Evolutionary conservation across 2,888 invertebrate species (phyloP).

Genomic region (Metallyticus violacea): DNA sequence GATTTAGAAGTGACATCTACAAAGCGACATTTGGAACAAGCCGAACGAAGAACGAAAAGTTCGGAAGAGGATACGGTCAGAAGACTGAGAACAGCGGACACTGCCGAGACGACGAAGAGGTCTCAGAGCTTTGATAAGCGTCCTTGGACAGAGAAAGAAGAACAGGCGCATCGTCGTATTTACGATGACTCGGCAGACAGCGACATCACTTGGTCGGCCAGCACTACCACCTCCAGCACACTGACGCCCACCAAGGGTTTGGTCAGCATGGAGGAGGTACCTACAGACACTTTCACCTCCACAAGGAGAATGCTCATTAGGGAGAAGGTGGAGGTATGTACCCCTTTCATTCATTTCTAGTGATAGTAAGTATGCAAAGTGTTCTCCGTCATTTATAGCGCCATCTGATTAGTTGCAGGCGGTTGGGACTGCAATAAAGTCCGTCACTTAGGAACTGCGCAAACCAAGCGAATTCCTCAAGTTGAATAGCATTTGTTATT

Average conservation of each 20-base stretch:
- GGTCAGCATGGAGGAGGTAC: constrained; percentile 25
- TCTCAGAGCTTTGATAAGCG: constrained; percentile 26
- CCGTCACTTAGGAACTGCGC: too few species aligned
- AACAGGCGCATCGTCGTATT: neutral
- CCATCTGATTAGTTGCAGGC: too few species aligned
- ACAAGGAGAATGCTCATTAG: neutral
- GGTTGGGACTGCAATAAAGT: too few species aligned
- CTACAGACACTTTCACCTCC: neutral
- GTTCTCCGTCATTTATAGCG: too few species aligned
- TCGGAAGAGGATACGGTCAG: neutral
- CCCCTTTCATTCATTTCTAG: too few species aligned
- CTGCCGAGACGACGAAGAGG: constrained; percentile 28
- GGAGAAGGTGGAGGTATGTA: constrained; percentile 20
- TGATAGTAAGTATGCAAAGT: too few species aligned
- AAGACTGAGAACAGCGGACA: too few species aligned
- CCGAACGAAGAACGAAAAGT: neutral
- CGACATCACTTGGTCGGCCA: constrained; percentile 6
- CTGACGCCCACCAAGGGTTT: constrained; percentile 21
- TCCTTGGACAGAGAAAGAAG: constrained; percentile 27
- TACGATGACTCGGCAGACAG: constrained; percentile 18
- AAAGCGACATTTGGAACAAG: neutral
- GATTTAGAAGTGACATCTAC: neutral
- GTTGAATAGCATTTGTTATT: too few species aligned
- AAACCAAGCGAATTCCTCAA: too few species aligned
- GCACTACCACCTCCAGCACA: constrained; percentile 7